Percentiles rank a stretch among this genome's conserved stretches.
phyloP scores from a whole-genome alignment of 2,113 vertebrate genomes.

The Brachyhypopomus gauderio region DNA sequence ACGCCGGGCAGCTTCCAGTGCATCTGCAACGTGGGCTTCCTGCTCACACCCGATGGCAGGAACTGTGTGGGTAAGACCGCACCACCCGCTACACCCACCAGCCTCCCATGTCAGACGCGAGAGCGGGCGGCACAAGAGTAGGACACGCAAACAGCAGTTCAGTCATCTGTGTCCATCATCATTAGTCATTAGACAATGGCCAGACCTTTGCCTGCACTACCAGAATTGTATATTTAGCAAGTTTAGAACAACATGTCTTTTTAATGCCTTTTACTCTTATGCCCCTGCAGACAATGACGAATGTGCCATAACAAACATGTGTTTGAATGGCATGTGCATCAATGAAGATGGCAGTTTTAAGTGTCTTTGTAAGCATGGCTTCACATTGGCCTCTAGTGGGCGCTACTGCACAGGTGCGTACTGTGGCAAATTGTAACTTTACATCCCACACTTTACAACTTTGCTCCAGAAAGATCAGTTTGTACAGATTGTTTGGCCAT shows the following conservation, averaged over 20 bases:
- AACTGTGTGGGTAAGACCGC: constrained; percentile 76
- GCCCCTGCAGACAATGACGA: constrained; percentile 73
- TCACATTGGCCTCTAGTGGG: constrained; percentile 72
- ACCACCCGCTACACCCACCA: background rate
- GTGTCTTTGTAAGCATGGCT: constrained; percentile 81
- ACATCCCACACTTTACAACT: background rate
- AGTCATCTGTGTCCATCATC: too few species aligned
- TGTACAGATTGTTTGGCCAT: too few species aligned
- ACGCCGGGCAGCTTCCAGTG: constrained; percentile 80
- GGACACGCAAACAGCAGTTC: background rate
- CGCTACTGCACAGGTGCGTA: constrained; percentile 74
- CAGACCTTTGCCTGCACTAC: too few species aligned
- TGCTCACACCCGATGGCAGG: constrained; percentile 72
- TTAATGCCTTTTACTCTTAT: background rate
- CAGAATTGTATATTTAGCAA: too few species aligned
- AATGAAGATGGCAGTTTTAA: constrained; percentile 82
- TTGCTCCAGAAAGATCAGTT: too few species aligned
- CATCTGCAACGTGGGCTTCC: constrained; percentile 81
- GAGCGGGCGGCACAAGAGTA: background rate
- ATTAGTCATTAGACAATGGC: too few species aligned
- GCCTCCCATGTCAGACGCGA: too few species aligned
- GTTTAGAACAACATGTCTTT: background rate
- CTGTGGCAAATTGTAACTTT: background rate
- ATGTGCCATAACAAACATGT: constrained; percentile 77
- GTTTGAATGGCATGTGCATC: constrained; percentile 82